Base-by-base conservation (phyloP, 2,113 vertebrate species). In the Cromileptes altivelis region DNA sequence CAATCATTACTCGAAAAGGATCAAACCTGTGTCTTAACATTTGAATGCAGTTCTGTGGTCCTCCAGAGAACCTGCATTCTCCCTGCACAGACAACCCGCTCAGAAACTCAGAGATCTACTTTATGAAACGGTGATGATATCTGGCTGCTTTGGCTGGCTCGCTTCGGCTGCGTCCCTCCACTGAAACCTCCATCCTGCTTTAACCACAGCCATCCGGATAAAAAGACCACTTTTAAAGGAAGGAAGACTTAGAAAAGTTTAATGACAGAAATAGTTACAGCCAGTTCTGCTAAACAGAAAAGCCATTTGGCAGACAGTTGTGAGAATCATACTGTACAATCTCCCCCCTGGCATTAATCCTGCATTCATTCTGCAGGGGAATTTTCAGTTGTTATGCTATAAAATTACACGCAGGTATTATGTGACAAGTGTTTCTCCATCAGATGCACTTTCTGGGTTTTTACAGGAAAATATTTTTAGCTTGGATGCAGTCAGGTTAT, bases 91-190 rank as follows among this genome's bases (percentile, higher is more conserved):
- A 12, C 42, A 45, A 8, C 42, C 11, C 5, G 68, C 78, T 77
- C 49, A 47, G 77, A 78, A 74, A 68, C 65, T 4, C 47, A 5
- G 64, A 79, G 76, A 83, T 68, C 33, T 50, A 9, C 70, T 78
- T 88, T 85, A 92, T 91, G 80, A 90, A 88, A 63, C 9, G 3
- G 86, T 80, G 85, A 91, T 92, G 88, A 95, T 92, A 88, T 90
- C 86, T 88, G 55, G 0, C 55, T 52, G 74, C 80, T 88, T 72
- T 88, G 82, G 68, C 84, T 71, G 80, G 58, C 81, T 75, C 45
- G n/a, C 83, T 69, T 83, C 55, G 25, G 61, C 65, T 25, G 45
- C 57, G 27, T 80, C 69, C 74, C 63, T 70, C 74, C 65, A 60
- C n/a, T 74, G 67, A 61, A 81, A 55, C 71, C 72, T 72, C 72